A percentile compares a stretch with the other conserved stretches of the same genome.
These are phyloP conservation scores for Rhynchomys soricoides DNA, from an alignment of 2,113 vertebrate genomes.

Conservation along the genomic window DNA sequence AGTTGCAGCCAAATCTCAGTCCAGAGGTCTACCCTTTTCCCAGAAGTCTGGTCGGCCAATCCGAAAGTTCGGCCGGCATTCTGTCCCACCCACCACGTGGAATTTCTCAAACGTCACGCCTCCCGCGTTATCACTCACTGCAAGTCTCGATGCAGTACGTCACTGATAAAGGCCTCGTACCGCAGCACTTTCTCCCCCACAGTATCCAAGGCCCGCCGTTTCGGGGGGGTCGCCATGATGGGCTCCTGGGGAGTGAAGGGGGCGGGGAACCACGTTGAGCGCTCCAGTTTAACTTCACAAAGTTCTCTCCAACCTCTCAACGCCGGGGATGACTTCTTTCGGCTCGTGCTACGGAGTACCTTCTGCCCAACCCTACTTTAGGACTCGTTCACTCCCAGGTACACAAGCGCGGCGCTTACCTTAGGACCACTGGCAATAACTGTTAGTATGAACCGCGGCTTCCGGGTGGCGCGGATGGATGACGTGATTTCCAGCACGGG, in stretches of 20 bases:
- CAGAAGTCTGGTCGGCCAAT: slow-evolving; percentile 16
- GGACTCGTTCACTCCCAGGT: background rate
- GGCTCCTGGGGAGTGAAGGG: slow-evolving; percentile 15
- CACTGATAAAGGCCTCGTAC: slow-evolving; percentile 91
- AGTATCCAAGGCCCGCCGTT: slow-evolving; percentile 75
- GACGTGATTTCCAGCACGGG: background rate
- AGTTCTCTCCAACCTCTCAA: slow-evolving; percentile 16
- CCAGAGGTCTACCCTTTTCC: background rate
- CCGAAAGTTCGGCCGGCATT: slow-evolving; percentile 21
- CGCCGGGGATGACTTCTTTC: background rate
- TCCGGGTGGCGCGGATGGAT: slow-evolving; percentile 70
- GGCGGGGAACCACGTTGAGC: slow-evolving; percentile 43
- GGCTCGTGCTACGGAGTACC: background rate
- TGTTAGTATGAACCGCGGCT: background rate
- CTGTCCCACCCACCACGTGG: slow-evolving; percentile 44
- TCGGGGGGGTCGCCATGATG: slow-evolving; percentile 77
- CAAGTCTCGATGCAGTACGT: slow-evolving; percentile 91
- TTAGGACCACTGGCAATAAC: slow-evolving; percentile 49
- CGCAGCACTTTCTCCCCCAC: slow-evolving; percentile 86
- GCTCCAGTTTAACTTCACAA: background rate
- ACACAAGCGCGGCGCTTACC: slow-evolving; percentile 39
- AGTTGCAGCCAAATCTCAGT: background rate
- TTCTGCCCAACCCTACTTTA: slow-evolving; percentile 32
- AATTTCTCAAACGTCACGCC: slow-evolving; percentile 1
- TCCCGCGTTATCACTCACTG: slow-evolving; percentile 85